These are phyloP conservation scores for Drosophila sechellia DNA, from an alignment of 1,140 invertebrate species.

Conservation along the genomic window DNA sequence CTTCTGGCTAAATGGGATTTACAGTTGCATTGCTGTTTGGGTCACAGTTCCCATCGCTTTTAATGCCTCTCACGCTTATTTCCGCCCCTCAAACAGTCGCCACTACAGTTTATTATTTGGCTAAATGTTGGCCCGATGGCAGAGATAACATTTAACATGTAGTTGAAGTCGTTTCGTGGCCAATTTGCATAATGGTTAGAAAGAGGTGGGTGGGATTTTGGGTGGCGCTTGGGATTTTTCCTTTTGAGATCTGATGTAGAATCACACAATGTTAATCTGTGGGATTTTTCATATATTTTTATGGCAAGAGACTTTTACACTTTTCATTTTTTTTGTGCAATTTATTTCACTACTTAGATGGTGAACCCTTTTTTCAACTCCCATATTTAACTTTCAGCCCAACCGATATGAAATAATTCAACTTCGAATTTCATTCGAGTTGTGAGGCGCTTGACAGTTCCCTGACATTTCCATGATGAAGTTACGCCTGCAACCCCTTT, in stretches of 20 bases:
- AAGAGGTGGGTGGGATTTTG: constrained; percentile 14
- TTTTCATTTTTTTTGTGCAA: neutral
- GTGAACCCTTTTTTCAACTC: neutral
- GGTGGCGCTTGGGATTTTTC: constrained; percentile 2
- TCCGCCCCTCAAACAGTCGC: neutral
- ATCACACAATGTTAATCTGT: constrained; percentile 17
- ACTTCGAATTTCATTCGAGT: constrained; percentile 11
- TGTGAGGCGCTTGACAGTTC: constrained; percentile 38
- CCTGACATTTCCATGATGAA: constrained; percentile 47
- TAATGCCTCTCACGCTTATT: constrained; percentile 47
- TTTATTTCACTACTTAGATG: neutral
- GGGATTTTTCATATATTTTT: constrained; percentile 30
- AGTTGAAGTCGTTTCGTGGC: constrained; percentile 60
- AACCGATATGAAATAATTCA: constrained; percentile 17
- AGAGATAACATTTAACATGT: constrained; percentile 63
- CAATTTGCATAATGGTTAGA: constrained; percentile 70
- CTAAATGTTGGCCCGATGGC: constrained; percentile 63
- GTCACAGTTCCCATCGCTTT: constrained; percentile 21
- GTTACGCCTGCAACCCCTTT: constrained; percentile 35
- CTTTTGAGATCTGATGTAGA: constrained; percentile 20
- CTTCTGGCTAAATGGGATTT: constrained; percentile 23
- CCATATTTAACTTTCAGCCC: neutral
- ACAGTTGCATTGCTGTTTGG: constrained; percentile 47
- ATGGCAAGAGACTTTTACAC: constrained; percentile 40
- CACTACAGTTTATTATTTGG: constrained; percentile 70